Evolutionary conservation across 2,888 invertebrate genomes (phyloP), one percentile per base, ranked within the genome.

Genomic region (Ecdyonurus torrentis): DNA sequence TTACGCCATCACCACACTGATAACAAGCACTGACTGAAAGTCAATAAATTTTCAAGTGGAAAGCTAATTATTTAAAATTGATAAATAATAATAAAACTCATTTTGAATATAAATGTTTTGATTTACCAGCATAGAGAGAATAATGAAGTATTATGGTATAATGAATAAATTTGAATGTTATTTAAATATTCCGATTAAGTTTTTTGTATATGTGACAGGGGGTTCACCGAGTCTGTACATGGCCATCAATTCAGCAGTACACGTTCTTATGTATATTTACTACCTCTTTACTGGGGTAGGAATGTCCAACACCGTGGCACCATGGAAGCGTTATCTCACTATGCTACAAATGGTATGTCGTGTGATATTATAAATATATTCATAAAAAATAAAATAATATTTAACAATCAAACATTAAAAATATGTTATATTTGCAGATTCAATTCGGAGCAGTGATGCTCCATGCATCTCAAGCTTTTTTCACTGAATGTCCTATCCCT

Each of bases 251-350:
- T 81, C 79, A 60, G 74, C 78, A 1, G 81, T 89, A 1, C 89
- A 89, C 69, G 79, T 87, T 2, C 71, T 88, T n/a, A 89, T 89
- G 88, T 89, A 89, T 71, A 77, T 78, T 3, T 89, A 89, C 74
- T 89, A 89, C 71, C 77, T 86, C 15, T 59, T 63, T 23, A 59
- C 63, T 19, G 61, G 63, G 10, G 23, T 63, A 20, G 61, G 63
- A 23, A 23, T 63, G 20, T 59, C 59, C 20, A 19, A 23, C 2
- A n/a, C 19, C 10, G 5, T 63, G 2, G 76, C 85, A 0, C 81
- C 79, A 65, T 79, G 84, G 71, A 89, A 89, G 70, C 73, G 75
- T 59, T 77, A 75, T 70, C 67, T 80, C 59, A 80, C 80, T 15
- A 73, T 76, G 65, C 70, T 85, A 68, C 89, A 89, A 75, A 83